These are phyloP conservation scores for Festucalex cinctus DNA, from an alignment of 2,113 vertebrate genomes.

Conservation along the genomic window DNA sequence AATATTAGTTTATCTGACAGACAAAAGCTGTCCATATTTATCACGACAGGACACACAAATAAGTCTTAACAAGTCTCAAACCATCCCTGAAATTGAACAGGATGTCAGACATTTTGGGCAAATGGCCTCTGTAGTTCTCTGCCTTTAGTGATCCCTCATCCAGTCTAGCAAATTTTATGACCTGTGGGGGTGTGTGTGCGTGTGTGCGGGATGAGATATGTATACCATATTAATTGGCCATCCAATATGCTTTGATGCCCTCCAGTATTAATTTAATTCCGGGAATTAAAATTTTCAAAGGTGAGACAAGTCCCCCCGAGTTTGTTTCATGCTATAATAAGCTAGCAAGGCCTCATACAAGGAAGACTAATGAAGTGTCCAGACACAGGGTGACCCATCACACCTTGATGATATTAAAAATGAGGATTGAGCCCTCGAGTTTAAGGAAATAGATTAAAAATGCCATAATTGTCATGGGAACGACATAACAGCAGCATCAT, in stretches of 20 bases:
- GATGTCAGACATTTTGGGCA: too few species aligned
- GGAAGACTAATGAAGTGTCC: conserved; percentile 23
- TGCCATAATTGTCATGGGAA: conserved; percentile 22
- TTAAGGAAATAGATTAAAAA: conserved; percentile 23
- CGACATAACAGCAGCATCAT: conserved; percentile 24
- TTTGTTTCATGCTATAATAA: conserved; percentile 18
- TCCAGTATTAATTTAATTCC: neutral
- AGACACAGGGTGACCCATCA: conserved; percentile 6
- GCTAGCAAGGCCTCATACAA: conserved; percentile 11
- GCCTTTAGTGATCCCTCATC: neutral
- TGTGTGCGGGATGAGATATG: neutral
- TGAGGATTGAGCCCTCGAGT: neutral
- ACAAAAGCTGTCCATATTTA: too few species aligned
- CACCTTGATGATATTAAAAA: neutral
- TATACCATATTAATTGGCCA: neutral
- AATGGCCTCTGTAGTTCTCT: too few species aligned
- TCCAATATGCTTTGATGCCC: neutral
- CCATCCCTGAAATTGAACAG: too few species aligned
- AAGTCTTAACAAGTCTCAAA: too few species aligned
- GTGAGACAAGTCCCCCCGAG: conserved; percentile 10
- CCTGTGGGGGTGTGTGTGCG: neutral
- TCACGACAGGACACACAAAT: too few species aligned
- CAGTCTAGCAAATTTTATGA: neutral
- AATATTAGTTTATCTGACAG: too few species aligned
- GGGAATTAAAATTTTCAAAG: neutral